phyloP scores from a whole-genome alignment of 2,888 invertebrate genomes.

The Platynereis dumerilii region DNA sequence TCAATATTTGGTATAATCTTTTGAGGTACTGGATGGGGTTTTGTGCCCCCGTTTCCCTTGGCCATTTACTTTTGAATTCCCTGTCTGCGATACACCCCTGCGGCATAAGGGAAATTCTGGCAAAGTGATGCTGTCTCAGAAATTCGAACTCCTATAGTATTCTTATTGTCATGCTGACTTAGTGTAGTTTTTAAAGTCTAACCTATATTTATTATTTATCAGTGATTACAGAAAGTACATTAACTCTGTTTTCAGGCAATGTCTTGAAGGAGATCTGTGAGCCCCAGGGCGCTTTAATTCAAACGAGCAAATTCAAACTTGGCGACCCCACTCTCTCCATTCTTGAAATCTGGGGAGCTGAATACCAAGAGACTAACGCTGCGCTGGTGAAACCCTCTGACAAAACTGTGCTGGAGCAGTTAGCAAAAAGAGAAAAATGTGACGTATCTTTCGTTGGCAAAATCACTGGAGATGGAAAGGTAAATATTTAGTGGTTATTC shows the following conservation, averaged over 20 bases:
- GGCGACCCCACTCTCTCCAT: slow-evolving; percentile 94
- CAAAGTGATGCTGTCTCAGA: no score
- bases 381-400: slow-evolving; percentile 76
- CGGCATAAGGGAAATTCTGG: no score
- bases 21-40: no score
- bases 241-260: slow-evolving; percentile 74
- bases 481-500: slow-evolving; percentile 55
- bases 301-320: slow-evolving; percentile 77
- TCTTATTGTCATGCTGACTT: no score
- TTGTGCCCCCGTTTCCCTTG: no score
- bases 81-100: no score
- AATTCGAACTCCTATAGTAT: no score
- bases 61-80: no score
- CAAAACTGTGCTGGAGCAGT: slow-evolving; percentile 71
- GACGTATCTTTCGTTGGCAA: slow-evolving; percentile 91
- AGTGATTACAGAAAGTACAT: no score
- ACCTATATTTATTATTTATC: no score
- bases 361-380: slow-evolving; percentile 96
- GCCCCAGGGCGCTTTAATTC: slow-evolving; percentile 90
- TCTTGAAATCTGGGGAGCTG: slow-evolving; percentile 96
- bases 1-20: no score
- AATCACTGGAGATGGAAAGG: slow-evolving; percentile 84
- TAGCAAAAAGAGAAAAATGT: slow-evolving; percentile 88
- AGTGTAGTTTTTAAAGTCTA: no score
- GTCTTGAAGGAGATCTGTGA: slow-evolving; percentile 96